Base-by-base conservation (phyloP, 2,113 vertebrate species). In the Phasianus colchicus region DNA sequence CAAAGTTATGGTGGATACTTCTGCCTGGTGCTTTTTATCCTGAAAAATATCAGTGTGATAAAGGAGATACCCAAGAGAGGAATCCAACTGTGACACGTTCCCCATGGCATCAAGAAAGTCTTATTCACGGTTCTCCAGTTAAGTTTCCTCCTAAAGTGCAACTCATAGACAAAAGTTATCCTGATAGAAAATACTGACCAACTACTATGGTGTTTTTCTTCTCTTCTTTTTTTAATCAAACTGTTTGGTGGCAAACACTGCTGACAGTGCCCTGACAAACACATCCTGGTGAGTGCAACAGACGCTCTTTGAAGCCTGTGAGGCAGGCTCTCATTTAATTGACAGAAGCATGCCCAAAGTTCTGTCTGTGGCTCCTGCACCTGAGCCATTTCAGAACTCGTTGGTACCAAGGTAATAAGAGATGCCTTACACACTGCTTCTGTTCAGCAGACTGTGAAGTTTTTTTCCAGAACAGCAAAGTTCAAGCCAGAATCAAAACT, bases 401-500 rank as follows among this genome's bases (percentile, higher is more conserved):
- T 48, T n/a, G 27, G 13, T 50, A 36, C 52, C 48, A 43, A 82
- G 87, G 84, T 66, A 76, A 18, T 48, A 93, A 80, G 38, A 34
- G 61, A 85, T 77, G 50, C 71, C 52, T 92, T 36, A 40, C 48
- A 60, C 32, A 9, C 30, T 10, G 0, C 22, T 77, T 71, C 67
- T 69, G 42, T 47, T 69, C 87, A 89, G 64, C 78, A 83, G 45
- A 38, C 55, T 89, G 80, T 40, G 20, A 92, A 93, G 45, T 3
- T 63, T 65, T 58, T 72, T 72, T 80, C 67, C 54, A 85, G 79
- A 96, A 94, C 38, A 78, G 57, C 13, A 2, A 47, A 88, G 67
- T 80, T 91, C 72, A 91, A 85, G 40, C 18, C 50, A 88, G 79
- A 80, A 64, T 58, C 47, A 89, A 83, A 91, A 36, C 21, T 64